These are phyloP conservation scores for Eidolon dupreanum DNA, from an alignment of 2,797 vertebrate species.

Conservation along the genomic window DNA sequence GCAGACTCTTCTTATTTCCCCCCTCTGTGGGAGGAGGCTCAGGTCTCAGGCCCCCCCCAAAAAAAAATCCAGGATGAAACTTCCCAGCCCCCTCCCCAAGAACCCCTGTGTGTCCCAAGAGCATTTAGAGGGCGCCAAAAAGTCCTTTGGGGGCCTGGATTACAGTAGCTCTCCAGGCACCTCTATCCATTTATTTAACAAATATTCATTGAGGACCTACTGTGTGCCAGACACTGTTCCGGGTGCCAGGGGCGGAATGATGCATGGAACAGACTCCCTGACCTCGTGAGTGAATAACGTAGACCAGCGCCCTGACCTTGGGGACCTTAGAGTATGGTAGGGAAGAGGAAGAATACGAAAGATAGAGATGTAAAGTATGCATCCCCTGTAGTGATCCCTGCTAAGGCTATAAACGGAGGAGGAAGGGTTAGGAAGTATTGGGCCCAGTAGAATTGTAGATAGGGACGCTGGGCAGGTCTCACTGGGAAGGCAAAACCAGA, in stretches of 20 bases:
- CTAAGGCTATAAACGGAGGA: accelerated
- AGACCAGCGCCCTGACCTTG: not conserved
- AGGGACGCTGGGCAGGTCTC: not conserved
- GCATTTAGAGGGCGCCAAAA: not conserved
- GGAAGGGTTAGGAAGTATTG: not conserved
- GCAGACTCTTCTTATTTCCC: too few relatives aligned
- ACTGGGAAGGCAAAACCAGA: not conserved
- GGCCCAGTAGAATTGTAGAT: not conserved
- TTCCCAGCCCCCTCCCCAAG: not conserved
- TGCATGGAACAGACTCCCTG: not conserved
- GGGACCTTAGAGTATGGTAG: not conserved
- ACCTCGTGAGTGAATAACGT: not conserved
- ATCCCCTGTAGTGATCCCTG: accelerated
- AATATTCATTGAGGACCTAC: not conserved
- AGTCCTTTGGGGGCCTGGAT: not conserved
- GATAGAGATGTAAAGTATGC: not conserved
- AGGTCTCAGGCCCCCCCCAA: not conserved
- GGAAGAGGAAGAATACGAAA: not conserved
- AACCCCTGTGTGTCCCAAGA: not conserved
- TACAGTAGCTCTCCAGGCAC: not conserved
- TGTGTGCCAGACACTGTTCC: not conserved
- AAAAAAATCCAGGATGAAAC: not conserved
- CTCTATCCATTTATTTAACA: not conserved
- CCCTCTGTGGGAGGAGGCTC: not conserved
- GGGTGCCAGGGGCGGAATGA: not conserved